Conservation (phyloP, 2,797 vertebrate genomes). For the Sebastolobus alascanus region DNA sequence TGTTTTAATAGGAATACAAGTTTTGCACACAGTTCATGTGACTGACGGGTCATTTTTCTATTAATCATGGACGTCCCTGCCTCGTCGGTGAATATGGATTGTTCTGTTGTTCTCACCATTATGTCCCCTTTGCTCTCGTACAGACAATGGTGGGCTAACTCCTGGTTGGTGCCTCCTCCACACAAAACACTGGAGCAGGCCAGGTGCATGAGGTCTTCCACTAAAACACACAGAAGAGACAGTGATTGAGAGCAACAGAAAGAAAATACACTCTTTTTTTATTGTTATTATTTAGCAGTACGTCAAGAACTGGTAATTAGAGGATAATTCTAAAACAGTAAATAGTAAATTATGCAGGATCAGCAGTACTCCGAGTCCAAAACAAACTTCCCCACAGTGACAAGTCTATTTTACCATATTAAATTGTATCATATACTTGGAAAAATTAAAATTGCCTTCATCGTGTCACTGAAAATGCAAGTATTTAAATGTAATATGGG, state of each 20-base stretch:
- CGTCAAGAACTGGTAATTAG: neutral
- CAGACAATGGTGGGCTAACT: slow-evolving; percentile 94
- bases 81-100: slow-evolving; percentile 14
- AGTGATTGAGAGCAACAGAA: neutral
- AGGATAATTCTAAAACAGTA: no score
- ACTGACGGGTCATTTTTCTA: slow-evolving; percentile 17
- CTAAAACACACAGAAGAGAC: slow-evolving; percentile 49
- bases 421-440: neutral
- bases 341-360: neutral
- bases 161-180: slow-evolving; percentile 97
- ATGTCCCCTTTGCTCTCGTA: slow-evolving; percentile 93
- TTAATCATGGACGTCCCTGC: slow-evolving; percentile 15
- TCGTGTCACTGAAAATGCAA: neutral
- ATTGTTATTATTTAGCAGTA: neutral
- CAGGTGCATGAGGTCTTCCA: slow-evolving; percentile 92
- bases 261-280: neutral
- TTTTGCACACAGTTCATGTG: neutral
- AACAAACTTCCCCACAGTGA: neutral
- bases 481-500: neutral
- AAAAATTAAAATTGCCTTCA: neutral
- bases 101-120: slow-evolving; percentile 88
- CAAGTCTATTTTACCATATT: neutral
- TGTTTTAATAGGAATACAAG: neutral
- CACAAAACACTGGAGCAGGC: slow-evolving; percentile 95
- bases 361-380: neutral